Base-by-base conservation (phyloP, 2,113 vertebrate genomes). In the Candoia aspera region DNA sequence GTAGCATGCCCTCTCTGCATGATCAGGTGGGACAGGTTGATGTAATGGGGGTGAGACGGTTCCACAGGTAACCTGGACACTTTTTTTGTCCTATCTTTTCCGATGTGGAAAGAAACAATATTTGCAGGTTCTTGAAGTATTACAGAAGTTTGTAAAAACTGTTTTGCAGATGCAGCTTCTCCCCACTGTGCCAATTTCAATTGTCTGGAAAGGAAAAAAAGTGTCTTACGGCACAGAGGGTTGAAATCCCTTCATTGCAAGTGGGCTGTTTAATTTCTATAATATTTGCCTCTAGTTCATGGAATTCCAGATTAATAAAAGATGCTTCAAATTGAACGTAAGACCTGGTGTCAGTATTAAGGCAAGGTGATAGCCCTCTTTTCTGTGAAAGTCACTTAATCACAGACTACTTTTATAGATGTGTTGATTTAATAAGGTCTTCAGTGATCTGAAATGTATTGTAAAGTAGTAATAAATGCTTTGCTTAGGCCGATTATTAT, bases 391-490 rank as follows among this genome's bases (percentile, higher is more conserved):
- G 59, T 88, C 33, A 88, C 42, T n/a, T 46, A 46, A 26, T 88
- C 87, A 60, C 73, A 79, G 73, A 21, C n/a, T 19, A 33, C 59
- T 87, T 87, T 59, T 87, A 33, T 86, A 55, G 29, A 21, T 57
- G 54, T 58, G 46, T 29, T 53, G 24, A 57, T 19, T 58, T n/a
- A n/a, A 89, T 68, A 68, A 33, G 24, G 29, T 19, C 88, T 49
- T 54, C 49, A 89, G 17, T 79, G 88, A 53, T n/a, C 13, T 4
- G 29, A n/a, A 68, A 49, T n/a, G 49, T 73, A 68, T 68, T 89
- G n/a, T 89, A 64, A 89, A 89, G n/a, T 33, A 73, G 49, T 89
- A 49, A 49, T 89, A n/a, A 68, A 68, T 89, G 4, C 15, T 89
- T 64, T 59, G 60, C 54, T 68, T 53, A 33, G 10, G 88, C 88